These are phyloP conservation scores for Calliphora vicina DNA, from an alignment of 1,140 invertebrate species.

Conservation along the genomic window DNA sequence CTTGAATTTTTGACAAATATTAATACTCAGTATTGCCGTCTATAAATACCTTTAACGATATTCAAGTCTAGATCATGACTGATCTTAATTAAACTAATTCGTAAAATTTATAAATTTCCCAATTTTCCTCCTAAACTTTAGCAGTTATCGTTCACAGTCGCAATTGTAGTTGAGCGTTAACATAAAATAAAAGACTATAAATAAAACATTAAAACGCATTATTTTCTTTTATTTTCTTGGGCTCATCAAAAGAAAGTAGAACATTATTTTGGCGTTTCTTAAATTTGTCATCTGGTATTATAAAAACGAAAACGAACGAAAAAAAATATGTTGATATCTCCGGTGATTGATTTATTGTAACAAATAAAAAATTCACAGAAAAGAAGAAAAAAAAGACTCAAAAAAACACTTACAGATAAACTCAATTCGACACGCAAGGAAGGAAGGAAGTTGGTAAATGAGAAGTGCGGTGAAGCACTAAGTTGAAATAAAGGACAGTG, in stretches of 20 bases:
- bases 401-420: too few relatives aligned
- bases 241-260: neutral
- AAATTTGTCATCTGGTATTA: conserved; percentile 3
- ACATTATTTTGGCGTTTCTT: neutral
- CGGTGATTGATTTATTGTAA: conserved; percentile 5
- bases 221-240: neutral
- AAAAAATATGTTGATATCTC: neutral
- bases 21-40: too few relatives aligned
- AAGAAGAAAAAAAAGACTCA: neutral
- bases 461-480: neutral
- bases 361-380: neutral
- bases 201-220: neutral
- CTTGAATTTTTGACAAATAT: too few relatives aligned
- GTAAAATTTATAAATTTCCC: too few relatives aligned
- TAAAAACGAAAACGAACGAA: neutral
- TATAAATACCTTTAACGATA: too few relatives aligned
- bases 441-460: neutral
- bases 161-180: too few relatives aligned
- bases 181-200: neutral
- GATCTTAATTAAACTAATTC: too few relatives aligned
- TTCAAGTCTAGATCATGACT: too few relatives aligned
- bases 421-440: neutral
- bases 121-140: too few relatives aligned
- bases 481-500: neutral
- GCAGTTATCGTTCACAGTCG: too few relatives aligned